Conservation (phyloP, 2,888 invertebrate genomes). For the Pelosia muscerda region DNA sequence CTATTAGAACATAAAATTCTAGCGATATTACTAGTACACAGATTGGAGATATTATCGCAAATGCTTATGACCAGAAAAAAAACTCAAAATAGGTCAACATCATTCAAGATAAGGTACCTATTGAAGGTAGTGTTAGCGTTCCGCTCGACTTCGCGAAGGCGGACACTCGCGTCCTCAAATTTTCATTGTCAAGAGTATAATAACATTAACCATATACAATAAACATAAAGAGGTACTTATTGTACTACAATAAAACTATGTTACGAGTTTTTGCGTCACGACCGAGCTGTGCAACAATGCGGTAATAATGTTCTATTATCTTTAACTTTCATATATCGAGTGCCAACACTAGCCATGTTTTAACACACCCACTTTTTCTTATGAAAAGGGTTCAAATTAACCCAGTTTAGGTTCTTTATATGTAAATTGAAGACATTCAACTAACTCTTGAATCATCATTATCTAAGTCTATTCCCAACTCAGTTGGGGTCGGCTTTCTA, state of each 20-base stretch:
- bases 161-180: neutral
- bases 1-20: neutral
- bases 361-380: neutral
- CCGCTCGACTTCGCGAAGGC: neutral
- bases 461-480: too few relatives aligned
- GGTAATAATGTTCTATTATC: constrained; percentile 40
- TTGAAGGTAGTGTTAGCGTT: neutral
- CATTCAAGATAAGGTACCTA: neutral
- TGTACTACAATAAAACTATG: constrained; percentile 25
- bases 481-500: too few relatives aligned
- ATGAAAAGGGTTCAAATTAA: neutral
- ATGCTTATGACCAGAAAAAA: neutral
- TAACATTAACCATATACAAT: neutral
- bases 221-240: constrained; percentile 10
- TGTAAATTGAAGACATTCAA: neutral
- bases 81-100: neutral
- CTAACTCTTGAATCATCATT: too few relatives aligned
- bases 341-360: constrained; percentile 5
- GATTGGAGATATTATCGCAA: neutral
- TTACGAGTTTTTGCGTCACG: constrained; percentile 42
- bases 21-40: neutral
- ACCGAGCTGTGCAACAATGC: constrained; percentile 37
- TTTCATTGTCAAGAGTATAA: constrained; percentile 13
- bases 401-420: neutral
- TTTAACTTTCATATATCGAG: constrained; percentile 26